Conservation (phyloP, 2,113 vertebrate species). For the Archocentrus centrarchus region DNA sequence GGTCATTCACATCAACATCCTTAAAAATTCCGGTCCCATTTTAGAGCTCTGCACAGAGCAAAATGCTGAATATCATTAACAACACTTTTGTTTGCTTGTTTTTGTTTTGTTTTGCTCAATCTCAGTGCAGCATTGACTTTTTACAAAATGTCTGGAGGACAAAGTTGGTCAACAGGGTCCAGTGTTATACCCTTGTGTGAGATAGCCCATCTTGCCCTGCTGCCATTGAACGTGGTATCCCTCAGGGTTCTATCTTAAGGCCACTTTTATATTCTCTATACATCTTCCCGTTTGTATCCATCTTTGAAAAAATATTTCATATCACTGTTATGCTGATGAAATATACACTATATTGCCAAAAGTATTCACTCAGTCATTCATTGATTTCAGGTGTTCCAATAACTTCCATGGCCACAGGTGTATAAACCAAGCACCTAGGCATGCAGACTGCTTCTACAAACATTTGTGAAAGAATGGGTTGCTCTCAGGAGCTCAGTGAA, state of each 20-base stretch:
- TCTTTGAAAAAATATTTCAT: neutral
- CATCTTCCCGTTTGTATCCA: neutral
- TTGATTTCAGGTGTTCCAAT: too few relatives aligned
- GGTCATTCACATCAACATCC: neutral
- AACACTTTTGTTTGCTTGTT: neutral
- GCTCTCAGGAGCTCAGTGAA: too few relatives aligned
- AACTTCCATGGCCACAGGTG: too few relatives aligned
- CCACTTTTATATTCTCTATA: neutral
- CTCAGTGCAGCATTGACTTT: neutral
- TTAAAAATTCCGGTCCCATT: neutral
- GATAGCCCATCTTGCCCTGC: neutral
- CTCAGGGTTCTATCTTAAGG: neutral
- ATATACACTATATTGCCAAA: neutral
- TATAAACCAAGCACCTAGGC: too few relatives aligned
- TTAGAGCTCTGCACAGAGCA: neutral
- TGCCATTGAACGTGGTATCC: neutral
- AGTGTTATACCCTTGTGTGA: neutral
- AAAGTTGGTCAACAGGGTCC: neutral
- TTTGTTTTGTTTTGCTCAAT: neutral
- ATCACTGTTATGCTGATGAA: neutral
- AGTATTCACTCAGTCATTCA: too few relatives aligned
- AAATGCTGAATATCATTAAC: neutral
- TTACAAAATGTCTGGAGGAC: neutral
- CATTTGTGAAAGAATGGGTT: too few relatives aligned
- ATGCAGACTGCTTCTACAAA: too few relatives aligned